Conservation (phyloP, 2,797 vertebrate genomes). For the Sebastolobus alascanus region DNA sequence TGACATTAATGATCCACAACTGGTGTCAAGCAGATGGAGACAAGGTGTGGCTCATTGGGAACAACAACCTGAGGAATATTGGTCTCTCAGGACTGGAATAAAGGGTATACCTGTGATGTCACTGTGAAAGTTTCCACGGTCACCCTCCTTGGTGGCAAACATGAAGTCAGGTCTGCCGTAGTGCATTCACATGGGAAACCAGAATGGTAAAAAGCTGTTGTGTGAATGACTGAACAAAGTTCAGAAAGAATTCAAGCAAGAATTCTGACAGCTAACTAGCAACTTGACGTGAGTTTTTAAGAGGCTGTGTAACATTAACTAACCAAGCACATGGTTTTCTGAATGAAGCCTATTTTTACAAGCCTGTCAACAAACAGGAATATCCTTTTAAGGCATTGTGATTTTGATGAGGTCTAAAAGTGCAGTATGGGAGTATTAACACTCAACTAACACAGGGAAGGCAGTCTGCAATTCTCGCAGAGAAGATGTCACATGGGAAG, state of each 20-base stretch:
- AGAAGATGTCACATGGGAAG: not conserved
- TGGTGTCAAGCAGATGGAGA: conserved; percentile 1
- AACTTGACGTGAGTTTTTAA: not conserved
- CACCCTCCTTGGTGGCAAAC: not conserved
- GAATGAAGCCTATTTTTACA: not conserved
- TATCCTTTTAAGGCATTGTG: not conserved
- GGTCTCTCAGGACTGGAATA: not conserved
- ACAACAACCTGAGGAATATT: not conserved
- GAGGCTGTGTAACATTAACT: not conserved
- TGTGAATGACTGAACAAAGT: no score
- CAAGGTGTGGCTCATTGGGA: not conserved
- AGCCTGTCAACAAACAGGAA: not conserved
- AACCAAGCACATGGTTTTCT: not conserved
- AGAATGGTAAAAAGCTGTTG: not conserved
- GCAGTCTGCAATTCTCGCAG: not conserved
- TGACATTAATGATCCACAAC: conserved; percentile 24
- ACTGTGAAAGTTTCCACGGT: not conserved
- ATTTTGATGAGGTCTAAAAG: not conserved
- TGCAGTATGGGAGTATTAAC: not conserved
- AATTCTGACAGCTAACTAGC: not conserved
- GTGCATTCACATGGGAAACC: not conserved
- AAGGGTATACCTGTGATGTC: not conserved
- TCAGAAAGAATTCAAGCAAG: not conserved
- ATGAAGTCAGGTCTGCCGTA: not conserved
- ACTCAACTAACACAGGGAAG: not conserved